phyloP scores from a whole-genome alignment of 2,797 vertebrate species.

The Phoxinus dragarum region DNA sequence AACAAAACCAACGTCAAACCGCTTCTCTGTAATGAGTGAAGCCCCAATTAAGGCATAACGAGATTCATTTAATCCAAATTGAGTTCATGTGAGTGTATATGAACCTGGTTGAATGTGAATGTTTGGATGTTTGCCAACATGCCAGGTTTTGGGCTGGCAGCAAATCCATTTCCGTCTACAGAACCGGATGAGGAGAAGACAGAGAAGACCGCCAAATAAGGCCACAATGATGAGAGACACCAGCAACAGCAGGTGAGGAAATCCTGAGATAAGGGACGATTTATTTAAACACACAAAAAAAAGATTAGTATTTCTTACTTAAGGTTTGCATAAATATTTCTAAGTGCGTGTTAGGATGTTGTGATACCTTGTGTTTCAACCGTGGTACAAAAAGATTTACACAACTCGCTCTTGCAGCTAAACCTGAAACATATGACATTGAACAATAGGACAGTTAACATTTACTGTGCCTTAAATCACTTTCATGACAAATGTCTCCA shows the following conservation, averaged over 20 bases:
- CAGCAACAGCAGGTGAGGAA: neutral
- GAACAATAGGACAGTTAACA: neutral
- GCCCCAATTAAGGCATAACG: neutral
- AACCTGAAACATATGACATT: constrained; percentile 30
- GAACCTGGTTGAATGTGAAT: constrained; percentile 43
- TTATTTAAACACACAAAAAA: neutral
- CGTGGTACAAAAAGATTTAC: constrained; percentile 46
- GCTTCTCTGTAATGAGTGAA: neutral
- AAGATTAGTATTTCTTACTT: neutral
- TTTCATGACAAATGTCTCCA: neutral
- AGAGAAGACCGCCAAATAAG: constrained; percentile 26
- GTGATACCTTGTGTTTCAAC: constrained; percentile 24
- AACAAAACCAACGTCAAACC: neutral
- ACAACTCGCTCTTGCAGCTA: constrained; percentile 40
- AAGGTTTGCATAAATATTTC: neutral
- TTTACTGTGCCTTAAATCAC: neutral
- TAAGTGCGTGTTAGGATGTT: neutral
- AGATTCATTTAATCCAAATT: neutral
- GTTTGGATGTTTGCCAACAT: constrained; percentile 11
- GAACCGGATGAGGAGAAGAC: constrained; percentile 5
- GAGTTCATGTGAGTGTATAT: neutral
- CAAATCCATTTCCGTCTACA: constrained; percentile 21
- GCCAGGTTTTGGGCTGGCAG: neutral
- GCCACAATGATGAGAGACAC: constrained; percentile 37
- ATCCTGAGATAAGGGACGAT: neutral